Percentiles rank a stretch among this genome's conserved stretches.
Evolutionary conservation across 2,113 vertebrate genomes (phyloP).

Genomic region (Clarias batrachus): DNA sequence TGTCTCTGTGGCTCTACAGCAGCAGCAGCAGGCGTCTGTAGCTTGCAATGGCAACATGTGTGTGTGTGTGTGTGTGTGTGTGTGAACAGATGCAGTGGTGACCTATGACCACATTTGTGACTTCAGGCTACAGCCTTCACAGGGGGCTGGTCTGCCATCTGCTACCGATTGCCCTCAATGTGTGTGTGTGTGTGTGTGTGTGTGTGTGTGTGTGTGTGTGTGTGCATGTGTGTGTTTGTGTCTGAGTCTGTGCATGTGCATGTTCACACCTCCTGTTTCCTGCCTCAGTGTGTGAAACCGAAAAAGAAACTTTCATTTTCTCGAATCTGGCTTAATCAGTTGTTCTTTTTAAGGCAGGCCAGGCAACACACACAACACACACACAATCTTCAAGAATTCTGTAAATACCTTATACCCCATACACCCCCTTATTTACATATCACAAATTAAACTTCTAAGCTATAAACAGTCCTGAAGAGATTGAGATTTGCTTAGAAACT

Average conservation of each 20-base stretch:
- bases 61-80: conserved; percentile 67
- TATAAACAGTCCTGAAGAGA: background rate
- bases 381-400: background rate
- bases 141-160: conserved; percentile 73
- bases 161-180: conserved; percentile 53
- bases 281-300: conserved; percentile 8
- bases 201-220: conserved; percentile 32
- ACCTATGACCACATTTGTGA: conserved; percentile 78
- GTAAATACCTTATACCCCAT: background rate
- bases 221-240: conserved; percentile 5
- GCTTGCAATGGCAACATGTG: conserved; percentile 75
- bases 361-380: background rate
- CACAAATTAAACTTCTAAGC: background rate
- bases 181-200: conserved; percentile 6
- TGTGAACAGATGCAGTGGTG: conserved; percentile 74
- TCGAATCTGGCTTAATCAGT: background rate
- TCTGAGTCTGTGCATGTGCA: conserved; percentile 9
- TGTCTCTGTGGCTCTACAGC: conserved; percentile 49
- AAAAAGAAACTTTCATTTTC: conserved; percentile 49
- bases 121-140: conserved; percentile 64
- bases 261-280: conserved; percentile 35
- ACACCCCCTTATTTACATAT: background rate
- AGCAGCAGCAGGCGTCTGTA: conserved; percentile 56
- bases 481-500: background rate
- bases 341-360: background rate